Evolutionary conservation across 1,140 invertebrate genomes (phyloP).

Genomic region (Akabosia matsudoensis): DNA sequence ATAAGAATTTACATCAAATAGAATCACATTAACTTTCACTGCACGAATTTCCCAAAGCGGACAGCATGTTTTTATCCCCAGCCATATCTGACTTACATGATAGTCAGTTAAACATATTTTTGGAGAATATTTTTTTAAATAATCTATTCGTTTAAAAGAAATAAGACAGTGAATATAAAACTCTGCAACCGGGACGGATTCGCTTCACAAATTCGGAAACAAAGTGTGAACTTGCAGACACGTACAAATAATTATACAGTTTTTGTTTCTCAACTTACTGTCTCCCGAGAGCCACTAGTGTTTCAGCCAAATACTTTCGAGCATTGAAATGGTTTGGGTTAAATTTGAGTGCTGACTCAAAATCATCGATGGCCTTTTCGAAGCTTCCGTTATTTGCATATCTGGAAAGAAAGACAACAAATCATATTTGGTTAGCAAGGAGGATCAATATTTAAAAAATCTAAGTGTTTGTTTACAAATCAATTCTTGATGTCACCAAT

Average conservation of each 20-base stretch:
- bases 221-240: no score
- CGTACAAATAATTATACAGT: no score
- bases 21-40: background rate
- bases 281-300: slow-evolving; percentile 76
- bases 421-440: background rate
- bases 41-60: background rate
- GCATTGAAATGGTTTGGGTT: slow-evolving; percentile 91
- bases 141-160: no score
- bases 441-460: background rate
- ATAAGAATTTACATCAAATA: background rate
- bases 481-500: background rate
- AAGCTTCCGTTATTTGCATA: slow-evolving; percentile 92
- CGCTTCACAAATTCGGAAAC: no score
- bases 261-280: slow-evolving; percentile 55
- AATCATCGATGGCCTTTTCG: slow-evolving; percentile 88
- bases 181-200: no score
- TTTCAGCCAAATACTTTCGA: slow-evolving; percentile 89
- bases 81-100: background rate
- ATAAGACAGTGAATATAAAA: no score
- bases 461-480: background rate
- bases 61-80: background rate
- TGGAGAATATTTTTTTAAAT: no score
- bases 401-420: slow-evolving; percentile 50
- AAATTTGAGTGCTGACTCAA: slow-evolving; percentile 81
- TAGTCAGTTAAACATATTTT: background rate